phyloP scores from a whole-genome alignment of 2,113 vertebrate species.

The Lepisosteus osseus region DNA sequence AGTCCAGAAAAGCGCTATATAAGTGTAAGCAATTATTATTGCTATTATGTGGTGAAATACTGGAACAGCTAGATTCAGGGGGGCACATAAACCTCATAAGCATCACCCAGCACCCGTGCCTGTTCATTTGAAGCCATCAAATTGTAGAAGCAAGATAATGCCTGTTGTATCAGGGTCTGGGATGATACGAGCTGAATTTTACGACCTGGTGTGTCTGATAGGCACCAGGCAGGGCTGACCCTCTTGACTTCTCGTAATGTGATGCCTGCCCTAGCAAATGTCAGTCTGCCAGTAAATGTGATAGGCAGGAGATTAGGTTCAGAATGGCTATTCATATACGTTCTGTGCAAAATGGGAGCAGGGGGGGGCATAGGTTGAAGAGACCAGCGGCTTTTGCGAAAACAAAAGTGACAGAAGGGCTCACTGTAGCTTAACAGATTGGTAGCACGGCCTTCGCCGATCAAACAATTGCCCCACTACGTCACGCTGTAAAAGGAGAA shows the following conservation, averaged over 20 bases:
- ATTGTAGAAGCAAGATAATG: not conserved
- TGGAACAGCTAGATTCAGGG: too few species aligned
- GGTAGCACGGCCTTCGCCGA: not conserved
- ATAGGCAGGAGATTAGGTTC: slow-evolving; percentile 7
- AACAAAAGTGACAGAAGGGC: slow-evolving; percentile 2
- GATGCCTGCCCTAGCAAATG: not conserved
- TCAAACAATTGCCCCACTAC: not conserved
- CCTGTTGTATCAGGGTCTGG: not conserved
- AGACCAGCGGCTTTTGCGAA: not conserved
- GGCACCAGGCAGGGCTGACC: not conserved
- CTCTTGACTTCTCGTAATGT: not conserved
- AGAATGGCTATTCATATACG: not conserved
- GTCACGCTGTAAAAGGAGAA: not conserved
- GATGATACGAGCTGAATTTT: not conserved
- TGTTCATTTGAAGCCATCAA: too few species aligned
- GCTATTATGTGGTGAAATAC: too few species aligned
- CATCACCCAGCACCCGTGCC: too few species aligned
- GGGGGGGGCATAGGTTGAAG: not conserved
- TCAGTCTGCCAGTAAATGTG: not conserved
- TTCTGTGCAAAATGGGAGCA: not conserved
- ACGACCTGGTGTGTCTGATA: not conserved
- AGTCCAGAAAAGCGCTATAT: too few species aligned
- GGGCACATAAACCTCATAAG: too few species aligned
- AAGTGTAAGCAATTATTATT: too few species aligned
- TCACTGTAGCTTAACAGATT: slow-evolving; percentile 1